phyloP scores from a whole-genome alignment of 2,113 vertebrate species.

The Toxostoma redivivum region DNA sequence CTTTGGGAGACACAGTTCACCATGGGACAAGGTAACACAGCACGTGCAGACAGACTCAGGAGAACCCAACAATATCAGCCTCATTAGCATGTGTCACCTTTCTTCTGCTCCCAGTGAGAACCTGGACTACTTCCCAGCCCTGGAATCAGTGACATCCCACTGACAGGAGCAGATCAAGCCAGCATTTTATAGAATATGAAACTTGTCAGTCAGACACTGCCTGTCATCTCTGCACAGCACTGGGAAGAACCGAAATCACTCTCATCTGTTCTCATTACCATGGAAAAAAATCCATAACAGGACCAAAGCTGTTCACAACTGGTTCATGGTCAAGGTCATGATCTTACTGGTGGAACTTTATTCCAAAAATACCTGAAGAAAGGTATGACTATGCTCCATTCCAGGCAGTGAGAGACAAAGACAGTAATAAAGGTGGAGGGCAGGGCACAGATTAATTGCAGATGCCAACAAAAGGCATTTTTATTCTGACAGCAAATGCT shows the following conservation, averaged over 20 bases:
- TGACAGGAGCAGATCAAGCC: neutral
- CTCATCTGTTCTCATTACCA: neutral
- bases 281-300: neutral
- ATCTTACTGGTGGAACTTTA: neutral
- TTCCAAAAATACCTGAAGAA: neutral
- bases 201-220: neutral
- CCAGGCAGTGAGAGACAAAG: neutral
- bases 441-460: neutral
- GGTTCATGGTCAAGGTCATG: neutral
- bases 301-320: neutral
- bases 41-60: neutral
- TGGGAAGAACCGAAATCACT: neutral
- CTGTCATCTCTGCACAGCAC: neutral
- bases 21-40: fast-evolving
- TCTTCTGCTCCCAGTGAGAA: neutral
- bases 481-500: neutral
- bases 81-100: neutral
- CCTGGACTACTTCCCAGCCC: neutral
- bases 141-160: neutral
- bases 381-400: neutral
- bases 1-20: too few relatives aligned
- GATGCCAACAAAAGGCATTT: neutral
- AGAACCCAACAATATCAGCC: neutral
- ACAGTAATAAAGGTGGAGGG: neutral
- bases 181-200: neutral